Base-by-base conservation (phyloP, 2,888 invertebrate genomes). In the Podabrus alpinus region DNA sequence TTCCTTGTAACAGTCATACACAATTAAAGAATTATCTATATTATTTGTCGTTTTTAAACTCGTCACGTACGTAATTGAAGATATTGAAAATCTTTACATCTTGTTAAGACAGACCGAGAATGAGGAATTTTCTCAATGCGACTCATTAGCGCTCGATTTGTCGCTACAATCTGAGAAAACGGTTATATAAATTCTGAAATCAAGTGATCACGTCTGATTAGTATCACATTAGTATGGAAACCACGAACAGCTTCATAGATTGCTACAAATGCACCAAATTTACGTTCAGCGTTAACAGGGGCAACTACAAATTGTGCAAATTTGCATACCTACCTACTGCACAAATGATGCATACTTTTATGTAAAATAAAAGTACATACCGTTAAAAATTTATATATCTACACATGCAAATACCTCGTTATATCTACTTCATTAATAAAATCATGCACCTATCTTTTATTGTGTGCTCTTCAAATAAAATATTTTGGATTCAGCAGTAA, bases 81-180 rank as follows among this genome's bases (percentile, higher is more conserved):
- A 77, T 75, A 77, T 78, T 76, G 78, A 79, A 79, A 79, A 79
- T 76, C 78, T 79, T 74, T 79, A 79, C 79, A 79, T 78, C 78
- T 79, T 77, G 80, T 79, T 78, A 76, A 77, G 79, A 77, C 76
- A 74, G 77, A 78, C 77, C 72, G 74, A 75, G 78, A 79, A 78
- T 78, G 79, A 78, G 80, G 78, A 78, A 80, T 80, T 77, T 76
- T 73, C 68, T 80, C 80, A 79, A 80, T 80, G 80, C 78, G 78
- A 79, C 78, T 80, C 80, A 80, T 80, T 80, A 80, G 79, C 75
- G 75, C 77, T 73, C 79, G 78, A 80, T 80, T 80, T 80, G 79
- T 80, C 76, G 80, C 71, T 73, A 67, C 77, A 77, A 79, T 80
- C 78, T 77, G 76, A 78, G 79, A 79, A 79, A 80, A 78, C 78